Evolutionary conservation across 37 sponge, comb jelly and placozoan species (phyloP).

Genomic region (Sycon ciliatum): DNA sequence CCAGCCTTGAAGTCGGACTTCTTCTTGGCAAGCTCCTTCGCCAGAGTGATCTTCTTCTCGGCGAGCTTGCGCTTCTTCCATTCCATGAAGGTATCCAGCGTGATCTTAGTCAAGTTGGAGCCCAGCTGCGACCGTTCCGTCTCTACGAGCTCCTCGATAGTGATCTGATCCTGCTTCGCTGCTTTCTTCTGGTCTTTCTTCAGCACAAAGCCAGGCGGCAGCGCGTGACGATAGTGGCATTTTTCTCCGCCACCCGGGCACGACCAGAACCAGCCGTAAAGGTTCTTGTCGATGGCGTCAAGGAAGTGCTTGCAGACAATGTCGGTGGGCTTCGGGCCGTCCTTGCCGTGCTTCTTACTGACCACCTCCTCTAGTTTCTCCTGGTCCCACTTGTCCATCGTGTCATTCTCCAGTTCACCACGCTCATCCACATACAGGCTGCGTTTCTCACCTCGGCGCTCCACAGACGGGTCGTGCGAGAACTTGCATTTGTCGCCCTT

Average conservation of each 20-base stretch:
- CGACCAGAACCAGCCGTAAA: conserved; percentile 99
- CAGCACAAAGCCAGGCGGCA: conserved; percentile 93
- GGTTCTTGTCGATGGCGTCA: conserved; percentile 85
- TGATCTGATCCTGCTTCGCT: conserved; percentile 61
- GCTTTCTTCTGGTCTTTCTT: conserved; percentile 56
- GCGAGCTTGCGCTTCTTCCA: conserved; percentile 85
- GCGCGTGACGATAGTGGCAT: conserved; percentile 91
- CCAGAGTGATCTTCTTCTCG: conserved; percentile 52
- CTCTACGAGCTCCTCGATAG: conserved; percentile 91
- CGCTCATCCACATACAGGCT: conserved; percentile 86
- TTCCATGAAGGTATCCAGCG: conserved; percentile 62
- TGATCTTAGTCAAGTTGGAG: conserved; percentile 55
- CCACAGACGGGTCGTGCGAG: conserved; percentile 89
- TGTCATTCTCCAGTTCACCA: conserved; percentile 53
- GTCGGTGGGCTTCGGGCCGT: neutral
- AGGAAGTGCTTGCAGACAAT: conserved; percentile 86
- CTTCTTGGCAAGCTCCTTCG: conserved; percentile 42
- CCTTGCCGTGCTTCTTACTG: conserved; percentile 73
- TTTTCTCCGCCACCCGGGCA: conserved; percentile 88
- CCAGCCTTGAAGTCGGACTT: conserved; percentile 83
- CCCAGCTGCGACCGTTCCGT: conserved; percentile 59
- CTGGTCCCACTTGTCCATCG: conserved; percentile 94
- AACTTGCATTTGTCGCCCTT: conserved; percentile 99
- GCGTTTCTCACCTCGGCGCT: conserved; percentile 78
- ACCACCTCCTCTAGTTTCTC: conserved; percentile 86